These are phyloP conservation scores for Drosophila maculinotata DNA, from an alignment of 2,888 invertebrate species.

Conservation along the genomic window DNA sequence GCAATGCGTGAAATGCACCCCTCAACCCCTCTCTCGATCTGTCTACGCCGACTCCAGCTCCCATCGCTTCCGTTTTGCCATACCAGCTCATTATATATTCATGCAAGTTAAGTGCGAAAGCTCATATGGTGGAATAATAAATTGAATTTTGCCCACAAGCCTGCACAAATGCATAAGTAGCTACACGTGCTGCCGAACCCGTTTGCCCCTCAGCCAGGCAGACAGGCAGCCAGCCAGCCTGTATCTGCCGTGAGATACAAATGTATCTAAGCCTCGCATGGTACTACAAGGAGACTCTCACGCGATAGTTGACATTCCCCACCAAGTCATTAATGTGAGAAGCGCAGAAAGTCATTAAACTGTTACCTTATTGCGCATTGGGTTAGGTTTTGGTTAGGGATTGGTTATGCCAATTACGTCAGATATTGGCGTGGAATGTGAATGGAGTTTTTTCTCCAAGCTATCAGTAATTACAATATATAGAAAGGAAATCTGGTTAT, in stretches of 20 bases:
- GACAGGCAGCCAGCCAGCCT: neutral
- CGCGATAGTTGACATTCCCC: slow-evolving; percentile 16
- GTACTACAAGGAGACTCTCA: slow-evolving; percentile 8
- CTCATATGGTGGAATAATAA: slow-evolving; percentile 76
- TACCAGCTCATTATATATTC: slow-evolving; percentile 69
- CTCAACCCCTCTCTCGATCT: slow-evolving; percentile 1
- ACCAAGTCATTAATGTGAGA: slow-evolving; percentile 1
- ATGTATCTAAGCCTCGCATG: slow-evolving; percentile 39
- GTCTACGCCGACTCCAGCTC: neutral
- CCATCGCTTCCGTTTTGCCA: slow-evolving; percentile 7
- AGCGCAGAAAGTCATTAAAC: slow-evolving; percentile 13
- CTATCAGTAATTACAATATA: neutral
- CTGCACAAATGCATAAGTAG: slow-evolving; percentile 65
- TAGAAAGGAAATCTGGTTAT: too few species aligned
- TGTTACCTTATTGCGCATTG: slow-evolving; percentile 3
- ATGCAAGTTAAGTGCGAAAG: slow-evolving; percentile 79
- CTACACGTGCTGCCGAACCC: slow-evolving; percentile 39
- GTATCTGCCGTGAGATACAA: slow-evolving; percentile 34
- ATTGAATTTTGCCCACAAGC: slow-evolving; percentile 66
- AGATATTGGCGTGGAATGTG: neutral
- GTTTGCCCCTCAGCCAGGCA: neutral
- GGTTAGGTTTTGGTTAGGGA: neutral
- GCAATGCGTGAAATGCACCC: slow-evolving; percentile 21
- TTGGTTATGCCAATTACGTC: neutral
- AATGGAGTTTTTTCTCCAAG: neutral